Evolutionary conservation across 64 coral and sea anemone species (phyloP), one percentile per base, ranked within the genome.

Genomic region (Montipora efflorescens): DNA sequence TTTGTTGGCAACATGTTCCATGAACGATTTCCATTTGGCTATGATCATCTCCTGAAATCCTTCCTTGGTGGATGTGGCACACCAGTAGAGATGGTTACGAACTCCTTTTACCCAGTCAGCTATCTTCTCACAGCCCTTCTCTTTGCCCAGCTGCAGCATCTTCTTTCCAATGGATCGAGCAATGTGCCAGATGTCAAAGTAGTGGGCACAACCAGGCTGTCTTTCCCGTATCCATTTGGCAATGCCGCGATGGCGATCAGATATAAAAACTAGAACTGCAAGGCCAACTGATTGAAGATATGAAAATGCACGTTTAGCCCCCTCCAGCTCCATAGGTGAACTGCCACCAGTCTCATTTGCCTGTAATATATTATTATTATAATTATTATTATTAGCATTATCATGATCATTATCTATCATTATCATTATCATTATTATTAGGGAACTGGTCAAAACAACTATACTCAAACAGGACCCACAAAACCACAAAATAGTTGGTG

Each of bases 71-170:
- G 52, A 64, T 43, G 82, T 84, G 36, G 43, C 82, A 84, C 82
- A 84, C 82, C 82, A 84, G 59, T 84, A 84, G 3, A 84, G 59
- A 84, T 84, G 82, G 82, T 84, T 84, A 43, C 59, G 25, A 14
- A 67, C 82, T 84, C 53, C 51, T 84, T 84, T 84, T 64, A 84
- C 64, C 82, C 59, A 64, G 59, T 64, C 59, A 18, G 59, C 51
- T 83, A 50, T 83, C 48, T 83, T 55, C 80, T 83, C 80, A 55
- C 51, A 59, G 47, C 53, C 80, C n/a, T 59, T 48, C 59, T 83
- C 80, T 28, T 83, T 83, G 50, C 80, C 59, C 49, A 59, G 49
- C 53, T 83, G 51, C 16, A 83, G 52, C 48, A 83, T 83, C 59
- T 83, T 83, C 50, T 83, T 83, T 59, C 57, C 67, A 67, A 85